Evolutionary conservation across 2,888 invertebrate genomes (phyloP), one percentile per base, ranked within the genome.

Genomic region (Plebejus melissa): DNA sequence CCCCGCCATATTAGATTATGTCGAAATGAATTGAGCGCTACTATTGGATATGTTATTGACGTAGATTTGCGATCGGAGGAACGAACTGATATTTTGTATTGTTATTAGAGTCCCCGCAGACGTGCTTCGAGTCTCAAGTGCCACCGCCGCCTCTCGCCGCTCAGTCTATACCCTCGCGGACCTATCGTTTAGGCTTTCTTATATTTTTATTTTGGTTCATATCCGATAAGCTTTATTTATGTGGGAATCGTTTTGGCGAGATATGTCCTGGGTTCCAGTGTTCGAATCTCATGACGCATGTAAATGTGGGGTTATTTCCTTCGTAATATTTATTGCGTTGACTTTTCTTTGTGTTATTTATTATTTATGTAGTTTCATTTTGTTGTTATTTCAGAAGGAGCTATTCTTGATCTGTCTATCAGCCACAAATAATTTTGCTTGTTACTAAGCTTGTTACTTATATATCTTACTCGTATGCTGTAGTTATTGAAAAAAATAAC

Each of bases 31-130:
- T 93, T 91, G 93, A 84, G 84, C 85, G 83, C 91, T 90, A 91
- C 92, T 93, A 93, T 93, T 92, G 93, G 93, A 93, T 93, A 91
- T 93, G 93, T 93, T 93, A 93, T 93, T 92, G 93, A 93, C 91
- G 90, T 91, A 93, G 92, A 93, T 93, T 93, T 93, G 93, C 93
- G 93, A 93, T 91, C 91, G 90, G 85, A 93, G 90, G 90, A 93
- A 93, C 93, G 93, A 93, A 93, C 93, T 93, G 93, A 93, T 93
- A 93, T 93, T 93, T 91, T 87, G 90, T 93, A 93, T 93, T 93
- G 93, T 93, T 93, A 93, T 93, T 93, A 93, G 89, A 92, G 90
- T 83, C 85, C 87, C 86, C 86, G 82, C 81, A 88, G 87, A 93
- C 93, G 93, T 93, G 93, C 83, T 84, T 83, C 69, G 92, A 77